Percentiles rank a stretch among this genome's conserved stretches.
Evolutionary conservation across 1,140 invertebrate species (phyloP).

Genomic region (Cotesia chilonis): DNA sequence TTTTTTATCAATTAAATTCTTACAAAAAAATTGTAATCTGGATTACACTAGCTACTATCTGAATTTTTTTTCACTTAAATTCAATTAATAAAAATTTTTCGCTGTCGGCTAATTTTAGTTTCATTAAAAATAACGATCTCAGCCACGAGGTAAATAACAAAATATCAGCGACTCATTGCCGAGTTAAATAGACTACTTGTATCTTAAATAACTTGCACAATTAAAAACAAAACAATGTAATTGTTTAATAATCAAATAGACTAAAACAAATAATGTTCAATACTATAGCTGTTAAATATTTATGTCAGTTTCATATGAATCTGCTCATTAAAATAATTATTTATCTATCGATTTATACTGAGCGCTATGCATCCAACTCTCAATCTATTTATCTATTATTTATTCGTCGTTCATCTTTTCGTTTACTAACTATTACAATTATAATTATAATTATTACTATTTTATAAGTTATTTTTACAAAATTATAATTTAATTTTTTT

Average conservation of each 20-base stretch:
- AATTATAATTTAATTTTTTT: background rate
- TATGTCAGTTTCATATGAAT: conserved; percentile 5
- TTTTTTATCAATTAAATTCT: no score
- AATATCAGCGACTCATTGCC: background rate
- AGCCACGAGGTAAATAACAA: background rate
- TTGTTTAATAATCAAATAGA: background rate
- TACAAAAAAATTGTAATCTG: no score
- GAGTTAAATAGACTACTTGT: conserved; percentile 8
- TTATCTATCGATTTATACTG: background rate
- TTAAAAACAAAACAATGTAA: conserved; percentile 10
- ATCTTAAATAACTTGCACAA: conserved; percentile 7
- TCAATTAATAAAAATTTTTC: no score
- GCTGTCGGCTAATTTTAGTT: no score
- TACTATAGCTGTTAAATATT: conserved; percentile 8
- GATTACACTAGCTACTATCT: no score
- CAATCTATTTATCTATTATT: conserved; percentile 21
- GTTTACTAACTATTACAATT: background rate
- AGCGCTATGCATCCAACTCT: background rate
- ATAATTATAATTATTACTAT: background rate
- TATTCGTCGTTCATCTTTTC: background rate
- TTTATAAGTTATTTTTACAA: no score
- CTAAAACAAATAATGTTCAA: conserved; percentile 4
- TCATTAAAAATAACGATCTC: conserved; percentile 1
- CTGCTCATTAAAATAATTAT: conserved; percentile 1
- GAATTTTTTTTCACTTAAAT: no score